Conservation (phyloP, 1,140 invertebrate genomes). For the Samia ricini region DNA sequence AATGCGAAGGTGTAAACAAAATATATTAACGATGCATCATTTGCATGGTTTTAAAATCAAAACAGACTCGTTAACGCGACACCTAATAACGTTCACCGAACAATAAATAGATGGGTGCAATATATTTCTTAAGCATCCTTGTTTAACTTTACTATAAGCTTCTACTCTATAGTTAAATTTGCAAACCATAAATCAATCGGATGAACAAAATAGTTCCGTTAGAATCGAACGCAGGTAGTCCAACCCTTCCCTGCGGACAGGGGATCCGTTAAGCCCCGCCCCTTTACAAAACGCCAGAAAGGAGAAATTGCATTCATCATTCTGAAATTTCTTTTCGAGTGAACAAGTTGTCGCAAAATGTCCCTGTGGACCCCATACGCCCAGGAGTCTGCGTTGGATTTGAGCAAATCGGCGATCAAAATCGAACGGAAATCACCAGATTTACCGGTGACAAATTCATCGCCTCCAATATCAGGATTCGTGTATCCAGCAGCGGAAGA, state of each 20-base stretch:
- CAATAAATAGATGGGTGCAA: background rate
- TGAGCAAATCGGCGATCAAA: slow-evolving; percentile 17
- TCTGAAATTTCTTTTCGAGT: slow-evolving; percentile 9
- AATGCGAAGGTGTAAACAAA: background rate
- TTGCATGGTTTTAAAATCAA: background rate
- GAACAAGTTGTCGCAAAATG: slow-evolving; percentile 19
- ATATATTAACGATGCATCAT: slow-evolving; percentile 1
- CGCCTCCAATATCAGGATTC: slow-evolving; percentile 6
- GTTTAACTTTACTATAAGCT: background rate
- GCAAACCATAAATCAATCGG: slow-evolving; percentile 14
- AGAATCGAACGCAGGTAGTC: slow-evolving; percentile 12
- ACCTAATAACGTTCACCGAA: background rate
- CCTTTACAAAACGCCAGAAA: background rate
- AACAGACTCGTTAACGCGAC: slow-evolving; percentile 1
- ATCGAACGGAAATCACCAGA: slow-evolving; percentile 13
- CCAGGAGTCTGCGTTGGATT: slow-evolving; percentile 22
- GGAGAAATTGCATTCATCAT: slow-evolving; percentile 11
- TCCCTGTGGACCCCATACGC: slow-evolving; percentile 27
- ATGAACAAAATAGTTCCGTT: slow-evolving; percentile 12
- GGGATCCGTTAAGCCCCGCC: slow-evolving; percentile 17
- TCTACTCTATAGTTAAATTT: background rate
- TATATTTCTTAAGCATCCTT: background rate
- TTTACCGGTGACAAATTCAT: slow-evolving; percentile 11
- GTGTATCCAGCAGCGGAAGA: slow-evolving; percentile 13
- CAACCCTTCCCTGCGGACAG: slow-evolving; percentile 16